Conservation (phyloP, 2,797 vertebrate species). For the Anas capensis region DNA sequence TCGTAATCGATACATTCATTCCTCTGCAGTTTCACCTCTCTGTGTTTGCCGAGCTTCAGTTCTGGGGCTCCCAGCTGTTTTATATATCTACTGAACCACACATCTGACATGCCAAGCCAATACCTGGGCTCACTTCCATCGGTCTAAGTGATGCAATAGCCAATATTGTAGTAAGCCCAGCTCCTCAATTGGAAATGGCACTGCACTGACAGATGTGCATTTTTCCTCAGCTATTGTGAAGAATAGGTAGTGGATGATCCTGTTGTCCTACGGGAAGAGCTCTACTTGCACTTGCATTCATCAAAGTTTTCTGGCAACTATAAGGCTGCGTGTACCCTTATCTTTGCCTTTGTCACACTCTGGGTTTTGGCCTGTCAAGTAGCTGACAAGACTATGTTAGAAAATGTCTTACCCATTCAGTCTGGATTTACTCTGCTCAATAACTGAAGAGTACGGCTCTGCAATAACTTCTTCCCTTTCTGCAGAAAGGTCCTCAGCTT, state of each 20-base stretch:
- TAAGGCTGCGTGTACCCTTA: slow-evolving; percentile 42
- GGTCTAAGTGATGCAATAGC: slow-evolving; percentile 72
- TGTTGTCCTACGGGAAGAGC: slow-evolving; percentile 71
- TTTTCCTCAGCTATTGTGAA: slow-evolving; percentile 73
- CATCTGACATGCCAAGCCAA: slow-evolving; percentile 83
- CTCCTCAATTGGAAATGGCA: slow-evolving; percentile 56
- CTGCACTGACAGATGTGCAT: slow-evolving; percentile 72
- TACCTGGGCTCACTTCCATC: slow-evolving; percentile 84
- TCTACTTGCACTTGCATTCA: slow-evolving; percentile 74
- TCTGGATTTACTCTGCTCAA: slow-evolving; percentile 19
- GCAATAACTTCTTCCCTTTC: not conserved
- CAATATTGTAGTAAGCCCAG: slow-evolving; percentile 74
- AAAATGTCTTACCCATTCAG: slow-evolving; percentile 42
- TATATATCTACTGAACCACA: slow-evolving; percentile 82
- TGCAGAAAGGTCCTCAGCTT: not conserved
- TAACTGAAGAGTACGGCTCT: not conserved
- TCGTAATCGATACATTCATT: slow-evolving; percentile 56
- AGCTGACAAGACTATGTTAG: slow-evolving; percentile 64
- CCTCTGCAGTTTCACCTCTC: slow-evolving; percentile 43
- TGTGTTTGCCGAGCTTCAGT: slow-evolving; percentile 81
- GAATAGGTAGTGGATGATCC: slow-evolving; percentile 68
- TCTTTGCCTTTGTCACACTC: slow-evolving; percentile 77
- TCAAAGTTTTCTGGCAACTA: slow-evolving; percentile 65
- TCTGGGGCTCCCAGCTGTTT: slow-evolving; percentile 84
- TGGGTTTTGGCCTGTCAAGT: slow-evolving; percentile 76